Percentiles rank a stretch among this genome's conserved stretches.
phyloP scores from a whole-genome alignment of 2,888 invertebrate species.

The Nomada lathburiana region DNA sequence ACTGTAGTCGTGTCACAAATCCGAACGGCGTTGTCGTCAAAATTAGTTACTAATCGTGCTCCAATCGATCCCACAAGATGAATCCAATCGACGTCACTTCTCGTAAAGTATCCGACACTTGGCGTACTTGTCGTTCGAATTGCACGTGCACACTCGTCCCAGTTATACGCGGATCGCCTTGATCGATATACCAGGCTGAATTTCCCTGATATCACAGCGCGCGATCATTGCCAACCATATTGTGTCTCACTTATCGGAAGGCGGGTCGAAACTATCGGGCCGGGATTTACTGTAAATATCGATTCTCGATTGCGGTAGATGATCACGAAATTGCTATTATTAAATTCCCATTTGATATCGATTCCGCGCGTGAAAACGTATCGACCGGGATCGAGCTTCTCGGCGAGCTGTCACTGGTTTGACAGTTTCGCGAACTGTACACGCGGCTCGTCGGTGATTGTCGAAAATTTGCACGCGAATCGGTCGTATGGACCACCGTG shows the following conservation, averaged over 20 bases:
- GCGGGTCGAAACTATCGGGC: conserved; percentile 2
- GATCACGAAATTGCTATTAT: not conserved
- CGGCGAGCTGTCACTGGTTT: conserved; percentile 7
- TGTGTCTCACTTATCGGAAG: conserved; percentile 10
- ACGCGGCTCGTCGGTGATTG: conserved; percentile 41
- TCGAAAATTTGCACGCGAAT: conserved; percentile 51
- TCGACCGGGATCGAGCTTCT: not conserved
- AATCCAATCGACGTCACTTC: conserved; percentile 24
- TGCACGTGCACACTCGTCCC: conserved; percentile 38
- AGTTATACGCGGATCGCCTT: conserved; percentile 20
- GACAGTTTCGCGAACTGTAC: conserved; percentile 35
- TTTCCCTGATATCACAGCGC: conserved; percentile 10
- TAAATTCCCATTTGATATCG: not conserved
- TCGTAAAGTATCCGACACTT: conserved; percentile 26
- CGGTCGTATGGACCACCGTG: conserved; percentile 69
- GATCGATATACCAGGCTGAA: conserved; percentile 12
- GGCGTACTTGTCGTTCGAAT: not conserved
- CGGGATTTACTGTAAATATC: conserved; percentile 11
- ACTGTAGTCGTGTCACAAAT: conserved; percentile 27
- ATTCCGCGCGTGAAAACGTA: conserved; percentile 5
- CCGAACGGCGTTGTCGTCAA: conserved; percentile 20
- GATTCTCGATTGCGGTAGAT: conserved; percentile 9
- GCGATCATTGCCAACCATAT: conserved; percentile 24
- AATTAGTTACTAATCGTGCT: conserved; percentile 44
- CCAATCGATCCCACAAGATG: conserved; percentile 40